Evolutionary conservation across 2,888 invertebrate species (phyloP).

Genomic region (Caenorhabditis imperialis): DNA sequence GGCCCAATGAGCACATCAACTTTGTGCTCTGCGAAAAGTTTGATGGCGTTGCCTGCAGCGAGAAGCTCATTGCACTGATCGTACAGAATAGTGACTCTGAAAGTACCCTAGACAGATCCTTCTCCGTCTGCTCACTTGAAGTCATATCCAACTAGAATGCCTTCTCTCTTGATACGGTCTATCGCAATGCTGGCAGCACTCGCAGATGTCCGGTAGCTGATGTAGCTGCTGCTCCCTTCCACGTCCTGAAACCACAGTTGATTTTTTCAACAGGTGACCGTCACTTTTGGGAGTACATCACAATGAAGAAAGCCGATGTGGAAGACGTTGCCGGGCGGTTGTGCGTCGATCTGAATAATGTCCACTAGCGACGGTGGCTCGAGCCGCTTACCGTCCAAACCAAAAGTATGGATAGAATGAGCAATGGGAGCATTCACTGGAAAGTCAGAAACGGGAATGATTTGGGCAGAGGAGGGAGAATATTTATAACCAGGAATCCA

Average conservation of each 20-base stretch:
- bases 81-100: slow-evolving; percentile 36
- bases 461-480: too few species aligned
- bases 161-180: slow-evolving; percentile 50
- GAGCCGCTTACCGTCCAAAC: slow-evolving; percentile 2
- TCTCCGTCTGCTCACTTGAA: too few species aligned
- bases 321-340: slow-evolving; percentile 43
- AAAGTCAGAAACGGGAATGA: too few species aligned
- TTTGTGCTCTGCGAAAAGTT: slow-evolving; percentile 46
- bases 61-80: slow-evolving; percentile 67
- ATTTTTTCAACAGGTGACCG: slow-evolving; percentile 2
- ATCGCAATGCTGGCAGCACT: slow-evolving; percentile 56
- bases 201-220: slow-evolving; percentile 49
- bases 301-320: slow-evolving; percentile 51
- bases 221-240: slow-evolving; percentile 26
- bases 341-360: slow-evolving; percentile 15
- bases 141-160: slow-evolving; percentile 37
- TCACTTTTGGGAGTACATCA: slow-evolving; percentile 50
- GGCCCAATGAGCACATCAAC: slow-evolving; percentile 69
- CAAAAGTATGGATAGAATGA: not conserved
- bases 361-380: not conserved
- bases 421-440: not conserved
- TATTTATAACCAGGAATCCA: too few species aligned
- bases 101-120: too few species aligned
- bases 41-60: slow-evolving; percentile 60
- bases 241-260: slow-evolving; percentile 19